Evolutionary conservation across 2,888 invertebrate species (phyloP).

Genomic region (Trichacis sp.): DNA sequence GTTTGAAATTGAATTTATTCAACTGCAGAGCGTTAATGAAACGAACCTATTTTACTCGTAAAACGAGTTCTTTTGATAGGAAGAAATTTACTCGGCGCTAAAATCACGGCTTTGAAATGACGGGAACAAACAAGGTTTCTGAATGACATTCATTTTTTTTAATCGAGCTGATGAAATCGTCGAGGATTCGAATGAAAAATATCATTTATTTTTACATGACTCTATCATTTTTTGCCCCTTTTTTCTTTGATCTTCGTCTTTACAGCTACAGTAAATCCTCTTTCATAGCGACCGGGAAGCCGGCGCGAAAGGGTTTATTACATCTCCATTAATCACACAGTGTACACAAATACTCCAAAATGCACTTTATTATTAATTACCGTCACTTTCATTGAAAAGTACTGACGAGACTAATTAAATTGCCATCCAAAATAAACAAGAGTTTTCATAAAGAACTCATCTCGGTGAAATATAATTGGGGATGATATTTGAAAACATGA

Average conservation of each 20-base stretch:
- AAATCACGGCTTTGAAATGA: no score
- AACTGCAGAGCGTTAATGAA: neutral
- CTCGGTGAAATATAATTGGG: no score
- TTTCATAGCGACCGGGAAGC: conserved; percentile 4
- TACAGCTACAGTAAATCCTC: neutral
- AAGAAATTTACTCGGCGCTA: no score
- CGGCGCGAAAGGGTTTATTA: conserved; percentile 5
- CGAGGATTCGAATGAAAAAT: neutral
- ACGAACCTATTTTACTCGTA: neutral
- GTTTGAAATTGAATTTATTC: neutral
- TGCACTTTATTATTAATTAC: no score
- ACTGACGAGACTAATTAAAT: no score
- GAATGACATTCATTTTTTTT: neutral
- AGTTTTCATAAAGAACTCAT: no score
- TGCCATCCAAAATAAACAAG: no score
- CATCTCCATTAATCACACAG: conserved; percentile 12
- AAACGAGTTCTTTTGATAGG: neutral
- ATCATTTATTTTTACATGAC: neutral
- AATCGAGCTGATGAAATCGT: neutral
- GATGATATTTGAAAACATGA: no score
- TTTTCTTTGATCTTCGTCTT: conserved; percentile 7
- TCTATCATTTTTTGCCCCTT: neutral
- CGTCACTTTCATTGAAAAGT: no score
- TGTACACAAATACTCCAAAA: no score
- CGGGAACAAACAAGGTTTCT: no score